Evolutionary conservation across 1,140 invertebrate genomes (phyloP).

Genomic region (Octopus sinensis): DNA sequence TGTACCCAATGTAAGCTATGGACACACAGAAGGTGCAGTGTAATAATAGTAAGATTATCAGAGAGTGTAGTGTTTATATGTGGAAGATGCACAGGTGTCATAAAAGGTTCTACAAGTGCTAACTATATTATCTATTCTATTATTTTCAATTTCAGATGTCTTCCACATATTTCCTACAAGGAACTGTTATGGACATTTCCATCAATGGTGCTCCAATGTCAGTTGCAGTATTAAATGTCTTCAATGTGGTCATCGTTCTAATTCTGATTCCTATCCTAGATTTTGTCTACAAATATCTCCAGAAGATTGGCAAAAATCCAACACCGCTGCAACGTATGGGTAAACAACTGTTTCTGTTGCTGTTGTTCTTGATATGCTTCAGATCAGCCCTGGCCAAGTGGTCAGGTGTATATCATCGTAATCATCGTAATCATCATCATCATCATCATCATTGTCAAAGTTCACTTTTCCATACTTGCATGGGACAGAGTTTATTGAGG

Average conservation of each 20-base stretch:
- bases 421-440: too few relatives aligned
- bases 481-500: too few relatives aligned
- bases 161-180: conserved; percentile 57
- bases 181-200: conserved; percentile 41
- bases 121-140: neutral
- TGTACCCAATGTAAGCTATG: too few relatives aligned
- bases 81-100: neutral
- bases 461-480: too few relatives aligned
- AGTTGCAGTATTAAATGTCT: conserved; percentile 58
- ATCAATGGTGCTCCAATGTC: conserved; percentile 47
- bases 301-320: conserved; percentile 32
- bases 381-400: too few relatives aligned
- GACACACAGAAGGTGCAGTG: too few relatives aligned
- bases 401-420: too few relatives aligned
- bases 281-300: conserved; percentile 54
- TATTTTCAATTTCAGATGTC: conserved; percentile 54
- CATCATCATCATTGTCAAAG: too few relatives aligned
- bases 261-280: conserved; percentile 59
- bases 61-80: too few relatives aligned
- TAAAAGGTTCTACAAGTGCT: neutral
- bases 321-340: conserved; percentile 49
- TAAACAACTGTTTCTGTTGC: conserved; percentile 16
- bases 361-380: too few relatives aligned
- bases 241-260: conserved; percentile 57
- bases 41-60: too few relatives aligned